Evolutionary conservation across 2,888 invertebrate species (phyloP).

Genomic region (Lasioglossum pauxillum): DNA sequence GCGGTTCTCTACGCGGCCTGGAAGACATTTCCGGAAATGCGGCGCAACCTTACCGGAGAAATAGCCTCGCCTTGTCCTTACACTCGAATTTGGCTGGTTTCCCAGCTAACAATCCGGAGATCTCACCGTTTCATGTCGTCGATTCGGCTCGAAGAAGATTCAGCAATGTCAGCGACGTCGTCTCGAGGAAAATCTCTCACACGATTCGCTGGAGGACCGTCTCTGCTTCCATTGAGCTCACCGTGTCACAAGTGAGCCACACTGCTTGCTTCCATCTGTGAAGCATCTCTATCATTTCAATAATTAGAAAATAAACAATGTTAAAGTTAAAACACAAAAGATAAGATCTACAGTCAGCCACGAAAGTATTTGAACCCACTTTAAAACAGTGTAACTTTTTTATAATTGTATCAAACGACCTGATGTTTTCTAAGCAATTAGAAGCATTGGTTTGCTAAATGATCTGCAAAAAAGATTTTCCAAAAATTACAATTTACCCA

Average conservation of each 20-base stretch:
- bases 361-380: no score
- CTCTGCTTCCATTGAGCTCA: constrained; percentile 77
- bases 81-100: constrained; percentile 77
- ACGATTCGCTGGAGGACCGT: constrained; percentile 88
- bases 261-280: not conserved
- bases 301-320: no score
- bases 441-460: no score
- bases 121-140: constrained; percentile 76
- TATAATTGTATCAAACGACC: no score
- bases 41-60: constrained; percentile 63
- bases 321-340: no score
- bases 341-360: no score
- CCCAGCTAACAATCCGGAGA: constrained; percentile 70
- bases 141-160: constrained; percentile 87
- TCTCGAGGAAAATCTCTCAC: constrained; percentile 92
- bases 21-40: constrained; percentile 49
- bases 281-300: not conserved
- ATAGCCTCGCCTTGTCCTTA: constrained; percentile 77
- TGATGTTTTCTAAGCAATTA: no score
- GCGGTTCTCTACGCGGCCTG: constrained; percentile 55
- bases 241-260: constrained; percentile 75
- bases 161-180: constrained; percentile 91
- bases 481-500: no score
- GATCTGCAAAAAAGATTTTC: no score
- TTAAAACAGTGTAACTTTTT: no score